These are phyloP conservation scores for Tachina lurida DNA, from an alignment of 2,888 invertebrate genomes.

Conservation along the genomic window DNA sequence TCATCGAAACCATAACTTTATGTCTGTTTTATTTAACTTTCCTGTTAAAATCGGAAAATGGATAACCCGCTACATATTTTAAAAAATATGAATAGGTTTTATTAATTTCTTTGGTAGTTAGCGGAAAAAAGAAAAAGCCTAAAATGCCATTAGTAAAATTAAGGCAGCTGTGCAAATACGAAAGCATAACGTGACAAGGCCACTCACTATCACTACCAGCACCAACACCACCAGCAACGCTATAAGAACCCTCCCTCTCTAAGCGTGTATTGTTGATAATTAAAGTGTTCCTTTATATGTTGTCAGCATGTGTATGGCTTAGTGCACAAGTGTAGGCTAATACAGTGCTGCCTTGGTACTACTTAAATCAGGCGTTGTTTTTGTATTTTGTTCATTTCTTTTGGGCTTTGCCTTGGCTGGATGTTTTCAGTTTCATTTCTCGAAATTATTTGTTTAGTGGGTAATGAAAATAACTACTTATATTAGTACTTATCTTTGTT, in stretches of 20 bases:
- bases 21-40: too few species aligned
- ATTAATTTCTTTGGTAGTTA: constrained; percentile 39
- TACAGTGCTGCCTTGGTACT: constrained; percentile 40
- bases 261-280: constrained; percentile 36
- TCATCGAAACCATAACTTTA: too few species aligned
- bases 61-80: neutral
- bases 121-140: constrained; percentile 48
- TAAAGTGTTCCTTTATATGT: constrained; percentile 21
- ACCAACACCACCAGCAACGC: constrained; percentile 15
- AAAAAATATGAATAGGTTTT: constrained; percentile 18
- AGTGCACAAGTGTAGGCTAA: constrained; percentile 33
- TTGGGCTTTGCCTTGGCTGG: neutral
- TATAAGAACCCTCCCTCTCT: constrained; percentile 8
- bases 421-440: constrained; percentile 51
- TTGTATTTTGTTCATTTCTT: too few species aligned
- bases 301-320: neutral
- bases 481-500: constrained; percentile 60
- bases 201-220: constrained; percentile 5
- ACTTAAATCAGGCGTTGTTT: constrained; percentile 25
- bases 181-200: constrained; percentile 61
- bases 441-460: constrained; percentile 64
- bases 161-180: constrained; percentile 70
- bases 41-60: too few species aligned
- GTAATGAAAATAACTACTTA: constrained; percentile 58
- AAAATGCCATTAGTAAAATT: constrained; percentile 65